These are phyloP conservation scores for Temnopleurus reevesii DNA, from an alignment of 53 echinoderm and acorn worm species.

Conservation along the genomic window DNA sequence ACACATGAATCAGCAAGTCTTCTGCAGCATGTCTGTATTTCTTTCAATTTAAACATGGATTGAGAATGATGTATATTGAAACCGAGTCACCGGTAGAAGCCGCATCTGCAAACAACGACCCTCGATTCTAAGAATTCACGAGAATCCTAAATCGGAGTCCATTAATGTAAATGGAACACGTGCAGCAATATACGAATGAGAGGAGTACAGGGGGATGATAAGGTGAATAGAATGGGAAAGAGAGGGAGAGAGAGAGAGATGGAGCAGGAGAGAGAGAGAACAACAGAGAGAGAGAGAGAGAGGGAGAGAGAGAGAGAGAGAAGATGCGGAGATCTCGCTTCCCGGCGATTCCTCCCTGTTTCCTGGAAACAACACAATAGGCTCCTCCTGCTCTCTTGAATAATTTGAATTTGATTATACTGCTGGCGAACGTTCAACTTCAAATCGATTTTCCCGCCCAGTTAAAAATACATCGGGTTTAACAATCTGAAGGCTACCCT, in stretches of 20 bases:
- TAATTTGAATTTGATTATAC: slow-evolving; percentile 38
- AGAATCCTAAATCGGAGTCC: neutral
- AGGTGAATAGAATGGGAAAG: neutral
- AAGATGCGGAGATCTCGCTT: neutral
- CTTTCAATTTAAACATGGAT: neutral
- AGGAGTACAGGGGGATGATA: neutral
- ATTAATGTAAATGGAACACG: neutral
- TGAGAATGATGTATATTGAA: neutral
- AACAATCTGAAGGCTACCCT: no score
- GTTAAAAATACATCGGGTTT: no score
- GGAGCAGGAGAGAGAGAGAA: neutral
- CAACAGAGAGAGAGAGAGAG: neutral
- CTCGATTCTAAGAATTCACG: slow-evolving; percentile 8
- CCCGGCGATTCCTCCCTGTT: slow-evolving; percentile 38
- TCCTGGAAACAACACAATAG: slow-evolving; percentile 45
- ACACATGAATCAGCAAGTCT: neutral
- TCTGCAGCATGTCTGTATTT: neutral
- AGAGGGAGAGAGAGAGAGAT: neutral
- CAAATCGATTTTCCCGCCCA: slow-evolving; percentile 38
- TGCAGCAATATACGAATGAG: neutral
- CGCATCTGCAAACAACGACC: neutral
- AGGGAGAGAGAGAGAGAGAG: neutral
- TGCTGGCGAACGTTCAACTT: neutral
- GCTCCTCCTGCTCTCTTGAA: slow-evolving; percentile 39
- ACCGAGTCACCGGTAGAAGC: neutral